Percentiles rank a stretch among this genome's conserved stretches.
Conservation (phyloP, 2,888 invertebrate species). For the Sepiola atlantica region DNA sequence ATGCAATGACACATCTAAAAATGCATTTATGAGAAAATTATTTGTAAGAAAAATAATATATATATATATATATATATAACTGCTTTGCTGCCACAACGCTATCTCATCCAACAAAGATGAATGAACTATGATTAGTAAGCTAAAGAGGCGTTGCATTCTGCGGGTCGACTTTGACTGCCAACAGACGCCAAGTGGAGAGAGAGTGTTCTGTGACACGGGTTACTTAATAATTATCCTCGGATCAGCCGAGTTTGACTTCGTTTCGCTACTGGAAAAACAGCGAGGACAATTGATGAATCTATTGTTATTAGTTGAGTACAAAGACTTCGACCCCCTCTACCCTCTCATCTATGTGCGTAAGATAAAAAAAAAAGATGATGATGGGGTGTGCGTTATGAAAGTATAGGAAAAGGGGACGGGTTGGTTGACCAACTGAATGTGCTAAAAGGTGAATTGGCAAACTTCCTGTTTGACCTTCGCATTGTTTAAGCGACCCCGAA, state of each 20-base stretch:
- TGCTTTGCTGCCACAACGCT: not conserved
- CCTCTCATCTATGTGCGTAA: not conserved
- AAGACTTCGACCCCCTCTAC: not conserved
- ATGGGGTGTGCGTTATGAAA: too few relatives aligned
- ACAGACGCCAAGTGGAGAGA: not conserved
- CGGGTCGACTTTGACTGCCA: not conserved
- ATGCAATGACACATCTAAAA: too few relatives aligned
- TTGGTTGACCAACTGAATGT: not conserved
- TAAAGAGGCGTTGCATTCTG: not conserved
- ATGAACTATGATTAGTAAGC: not conserved
- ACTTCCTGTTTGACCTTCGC: not conserved
- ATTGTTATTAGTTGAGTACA: not conserved
- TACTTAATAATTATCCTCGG: conserved; percentile 7
- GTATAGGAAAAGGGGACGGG: not conserved
- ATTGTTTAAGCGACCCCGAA: conserved; percentile 2
- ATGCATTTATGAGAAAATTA: too few relatives aligned
- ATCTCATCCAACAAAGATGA: not conserved
- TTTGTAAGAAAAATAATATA: too few relatives aligned
- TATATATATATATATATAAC: too few relatives aligned
- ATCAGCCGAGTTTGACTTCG: not conserved
- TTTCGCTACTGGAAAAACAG: too few relatives aligned
- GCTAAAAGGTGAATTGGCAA: not conserved
- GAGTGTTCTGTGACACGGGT: not conserved
- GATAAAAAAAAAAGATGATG: not conserved
- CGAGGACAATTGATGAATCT: not conserved